phyloP scores from a whole-genome alignment of 1,140 invertebrate species.

The Manduca sexta region DNA sequence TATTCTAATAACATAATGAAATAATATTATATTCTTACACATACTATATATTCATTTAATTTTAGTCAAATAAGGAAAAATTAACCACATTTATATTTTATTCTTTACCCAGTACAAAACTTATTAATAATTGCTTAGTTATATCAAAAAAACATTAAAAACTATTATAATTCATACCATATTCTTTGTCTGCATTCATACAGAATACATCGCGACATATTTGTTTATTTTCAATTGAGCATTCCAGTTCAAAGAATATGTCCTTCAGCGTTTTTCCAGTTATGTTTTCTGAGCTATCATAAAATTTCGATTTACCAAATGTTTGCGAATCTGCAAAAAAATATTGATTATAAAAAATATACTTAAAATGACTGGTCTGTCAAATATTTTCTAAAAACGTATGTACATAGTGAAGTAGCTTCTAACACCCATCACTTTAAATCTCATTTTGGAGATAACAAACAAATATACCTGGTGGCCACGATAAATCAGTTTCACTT shows the following conservation, averaged over 20 bases:
- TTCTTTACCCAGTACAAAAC: slow-evolving; percentile 11
- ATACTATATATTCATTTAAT: no score
- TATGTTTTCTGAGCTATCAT: slow-evolving; percentile 55
- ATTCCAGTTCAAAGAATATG: slow-evolving; percentile 91
- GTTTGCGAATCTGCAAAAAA: slow-evolving; percentile 53
- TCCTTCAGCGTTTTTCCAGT: slow-evolving; percentile 76
- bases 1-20: no score
- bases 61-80: no score
- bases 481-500: slow-evolving; percentile 81
- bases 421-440: no score
- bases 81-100: not conserved
- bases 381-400: no score
- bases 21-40: no score
- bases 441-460: no score
- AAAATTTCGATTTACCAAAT: slow-evolving; percentile 64
- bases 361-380: not conserved
- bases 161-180: slow-evolving; percentile 48
- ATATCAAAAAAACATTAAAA: not conserved
- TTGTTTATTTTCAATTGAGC: slow-evolving; percentile 87
- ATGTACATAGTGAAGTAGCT: no score
- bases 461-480: slow-evolving; percentile 71
- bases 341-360: not conserved
- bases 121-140: not conserved
- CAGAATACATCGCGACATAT: slow-evolving; percentile 80
- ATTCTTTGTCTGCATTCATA: slow-evolving; percentile 76